Evolutionary conservation across 2,113 vertebrate genomes (phyloP).

Genomic region (Sus scrofa): T2T-Sscrofa CM000812.6:128048001-128048500

Average conservation of each 20-base stretch:
- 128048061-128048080: not conserved
- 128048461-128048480: not conserved
- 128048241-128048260: not conserved
- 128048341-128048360: not conserved
- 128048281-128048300: not conserved
- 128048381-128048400: not conserved
- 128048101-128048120: not conserved
- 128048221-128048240: not conserved
- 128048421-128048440: not conserved
- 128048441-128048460: not conserved
- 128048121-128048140: not conserved
- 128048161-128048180: slow-evolving; percentile 26
- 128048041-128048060: not conserved
- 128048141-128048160: not conserved
- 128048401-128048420: not conserved
- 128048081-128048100: not conserved
- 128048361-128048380: not conserved
- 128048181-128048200: not conserved
- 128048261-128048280: not conserved
- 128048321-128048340: not conserved
- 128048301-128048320: not conserved
- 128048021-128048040: not conserved
- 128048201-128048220: not conserved
- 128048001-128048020: slow-evolving; percentile 18
- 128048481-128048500: not conserved